A percentile compares a stretch with the other conserved stretches of the same genome.
phyloP scores from a whole-genome alignment of 2,797 vertebrate species.

The Myotis vivesi region DNA sequence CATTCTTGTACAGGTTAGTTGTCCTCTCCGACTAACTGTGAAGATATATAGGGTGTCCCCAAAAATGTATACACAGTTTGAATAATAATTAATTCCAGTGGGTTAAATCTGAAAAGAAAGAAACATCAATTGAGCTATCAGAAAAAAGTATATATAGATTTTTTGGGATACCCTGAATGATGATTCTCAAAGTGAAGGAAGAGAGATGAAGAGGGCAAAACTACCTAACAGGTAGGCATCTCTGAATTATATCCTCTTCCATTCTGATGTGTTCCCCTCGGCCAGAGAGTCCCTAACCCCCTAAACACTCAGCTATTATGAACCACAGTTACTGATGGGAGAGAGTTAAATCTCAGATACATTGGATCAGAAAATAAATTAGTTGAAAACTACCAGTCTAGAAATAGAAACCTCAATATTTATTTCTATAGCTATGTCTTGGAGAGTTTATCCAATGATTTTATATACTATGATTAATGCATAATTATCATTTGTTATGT shows the following conservation, averaged over 20 bases:
- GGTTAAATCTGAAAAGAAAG: neutral
- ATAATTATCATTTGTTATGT: neutral
- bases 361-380: neutral
- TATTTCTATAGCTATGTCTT: neutral
- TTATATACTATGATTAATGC: neutral
- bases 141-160: no score
- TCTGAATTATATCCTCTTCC: neutral
- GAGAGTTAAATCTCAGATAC: neutral
- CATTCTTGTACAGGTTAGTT: neutral
- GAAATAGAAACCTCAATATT: conserved; percentile 6
- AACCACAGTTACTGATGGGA: neutral
- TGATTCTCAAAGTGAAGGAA: neutral
- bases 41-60: neutral
- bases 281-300: neutral
- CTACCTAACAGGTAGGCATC: neutral
- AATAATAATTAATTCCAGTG: no score
- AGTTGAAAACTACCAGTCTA: neutral
- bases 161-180: neutral
- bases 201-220: neutral
- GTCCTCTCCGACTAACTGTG: neutral
- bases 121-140: no score
- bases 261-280: neutral
- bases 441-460: neutral
- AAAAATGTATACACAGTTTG: no score
- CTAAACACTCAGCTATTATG: neutral